Percentiles rank a stretch among this genome's conserved stretches.
Conservation (phyloP, 2,797 vertebrate genomes). For the Gambusia yucatana region DNA sequence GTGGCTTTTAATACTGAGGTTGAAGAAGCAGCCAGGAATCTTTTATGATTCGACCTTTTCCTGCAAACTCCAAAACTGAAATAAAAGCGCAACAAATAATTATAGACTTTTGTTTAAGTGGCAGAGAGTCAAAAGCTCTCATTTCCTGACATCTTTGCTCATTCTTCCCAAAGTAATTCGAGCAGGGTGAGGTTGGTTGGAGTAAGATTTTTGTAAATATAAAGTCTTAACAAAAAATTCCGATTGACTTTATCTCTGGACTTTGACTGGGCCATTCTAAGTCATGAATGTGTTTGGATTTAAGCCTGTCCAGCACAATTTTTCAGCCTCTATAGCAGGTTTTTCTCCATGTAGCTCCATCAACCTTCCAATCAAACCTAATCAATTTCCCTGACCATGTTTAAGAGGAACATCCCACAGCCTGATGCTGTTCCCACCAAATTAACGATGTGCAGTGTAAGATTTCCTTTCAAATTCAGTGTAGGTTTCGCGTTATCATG, state of each 20-base stretch:
- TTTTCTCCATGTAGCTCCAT: too few relatives aligned
- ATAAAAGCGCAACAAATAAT: neutral
- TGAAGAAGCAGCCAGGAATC: neutral
- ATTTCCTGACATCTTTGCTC: neutral
- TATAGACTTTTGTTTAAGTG: neutral
- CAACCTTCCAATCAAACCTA: neutral
- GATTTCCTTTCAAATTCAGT: neutral
- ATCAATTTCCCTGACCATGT: neutral
- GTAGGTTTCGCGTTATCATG: too few relatives aligned
- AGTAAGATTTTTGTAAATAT: neutral
- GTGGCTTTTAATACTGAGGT: neutral
- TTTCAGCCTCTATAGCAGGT: neutral
- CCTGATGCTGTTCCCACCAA: neutral
- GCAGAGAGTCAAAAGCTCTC: neutral
- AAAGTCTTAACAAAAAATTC: neutral
- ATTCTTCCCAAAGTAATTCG: neutral
- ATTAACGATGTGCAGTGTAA: neutral
- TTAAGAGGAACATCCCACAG: neutral
- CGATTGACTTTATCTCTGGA: neutral
- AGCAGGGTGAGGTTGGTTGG: too few relatives aligned
- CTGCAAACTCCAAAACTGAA: neutral
- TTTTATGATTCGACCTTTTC: conserved; percentile 23
- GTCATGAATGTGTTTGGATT: neutral
- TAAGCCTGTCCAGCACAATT: neutral
- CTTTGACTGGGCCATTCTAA: neutral